Evolutionary conservation across 2,113 vertebrate species (phyloP).

Genomic region (human (Homo sapiens)): GRCh38 chr14:80587501-80588000

Average conservation of each 20-base stretch:
- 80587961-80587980: not conserved
- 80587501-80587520: constrained; percentile 51
- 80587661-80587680: not conserved
- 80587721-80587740: not conserved
- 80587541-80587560: constrained; percentile 20
- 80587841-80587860: not conserved
- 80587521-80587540: constrained; percentile 42
- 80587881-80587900: not conserved
- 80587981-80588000: not conserved
- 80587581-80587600: not conserved
- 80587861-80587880: not conserved
- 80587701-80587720: not conserved
- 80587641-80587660: not conserved
- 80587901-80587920: not conserved
- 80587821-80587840: not conserved
- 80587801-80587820: not conserved
- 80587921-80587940: not conserved
- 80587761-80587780: not conserved
- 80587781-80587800: not conserved
- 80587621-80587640: not conserved
- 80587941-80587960: not conserved
- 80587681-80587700: not conserved
- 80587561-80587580: constrained; percentile 8
- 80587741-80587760: not conserved
- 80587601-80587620: not conserved